Evolutionary conservation across 1,140 invertebrate species (phyloP), one percentile per base, ranked within the genome.

Genomic region (Drosophila micromelanica): DNA sequence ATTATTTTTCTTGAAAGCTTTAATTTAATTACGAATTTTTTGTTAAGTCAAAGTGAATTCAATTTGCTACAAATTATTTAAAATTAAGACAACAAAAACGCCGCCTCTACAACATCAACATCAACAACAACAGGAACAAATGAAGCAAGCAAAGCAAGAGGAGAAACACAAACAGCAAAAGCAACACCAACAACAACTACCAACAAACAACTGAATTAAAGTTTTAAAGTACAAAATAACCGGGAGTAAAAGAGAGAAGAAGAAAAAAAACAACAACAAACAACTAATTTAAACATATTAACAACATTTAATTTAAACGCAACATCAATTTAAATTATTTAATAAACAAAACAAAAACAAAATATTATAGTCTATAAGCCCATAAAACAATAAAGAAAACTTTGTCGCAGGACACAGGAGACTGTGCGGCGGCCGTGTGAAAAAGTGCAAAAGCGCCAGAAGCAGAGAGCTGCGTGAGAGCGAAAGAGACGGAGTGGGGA

Each of bases 181-280:
- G 69, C 71, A 85, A 71, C 71, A 91, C 73, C 71, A 87, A 73
- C 73, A 80, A 72, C 67, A 81, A 85, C 61, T 75, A 79, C 62
- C 68, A 72, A 80, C 75, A 78, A 86, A 78, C 82, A 84, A 89
- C 82, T 86, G 85, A 91, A 91, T 85, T 87, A 90, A 91, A 90
- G 84, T 91, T 90, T 84, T 78, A 91, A 91, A 91, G 87, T 91
- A 91, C 91, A 91, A 91, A 91, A 87, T 89, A 87, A 87, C 82
- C 82, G 82, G 82, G 82, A 87, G 84, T 80, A 86, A 90, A 85
- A 77, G 63, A 56, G 80, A 77, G 67, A 86, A 76, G 73, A 79
- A 73, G 55, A 76, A 46, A 70, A 78, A 73, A 65, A 76, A n/a
- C 73, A 81, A 90, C 72, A 62, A 79, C 78, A 54, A 54, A 76